A percentile compares a stretch with the other conserved stretches of the same genome.
Evolutionary conservation across 2,888 invertebrate genomes (phyloP).

Genomic region (Macrosoma leucophasiata): DNA sequence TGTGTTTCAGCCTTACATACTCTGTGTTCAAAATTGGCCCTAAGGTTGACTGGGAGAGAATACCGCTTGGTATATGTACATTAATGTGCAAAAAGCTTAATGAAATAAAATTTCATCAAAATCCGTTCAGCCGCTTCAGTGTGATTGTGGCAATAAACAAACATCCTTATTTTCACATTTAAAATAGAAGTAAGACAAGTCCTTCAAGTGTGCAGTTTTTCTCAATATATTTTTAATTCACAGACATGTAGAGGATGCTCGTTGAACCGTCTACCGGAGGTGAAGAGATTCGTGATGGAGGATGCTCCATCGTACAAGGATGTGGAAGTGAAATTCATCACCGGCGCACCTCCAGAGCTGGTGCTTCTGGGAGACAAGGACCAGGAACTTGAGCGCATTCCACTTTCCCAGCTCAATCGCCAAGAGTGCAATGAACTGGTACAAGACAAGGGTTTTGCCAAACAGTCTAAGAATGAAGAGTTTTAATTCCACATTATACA

Average conservation of each 20-base stretch:
- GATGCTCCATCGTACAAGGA: constrained; percentile 79
- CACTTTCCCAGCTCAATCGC: constrained; percentile 73
- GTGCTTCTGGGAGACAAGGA: constrained; percentile 74
- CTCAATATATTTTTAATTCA: too few species aligned
- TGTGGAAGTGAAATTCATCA: constrained; percentile 79
- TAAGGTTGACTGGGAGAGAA: too few species aligned
- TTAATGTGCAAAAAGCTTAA: too few species aligned
- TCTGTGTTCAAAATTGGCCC: too few species aligned
- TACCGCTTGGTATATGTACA: too few species aligned
- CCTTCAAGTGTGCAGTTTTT: too few species aligned
- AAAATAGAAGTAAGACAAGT: too few species aligned
- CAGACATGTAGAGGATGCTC: constrained; percentile 83
- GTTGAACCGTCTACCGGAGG: constrained; percentile 79
- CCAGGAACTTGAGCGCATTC: constrained; percentile 78
- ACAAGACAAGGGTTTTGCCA: constrained; percentile 74
- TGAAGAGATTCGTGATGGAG: constrained; percentile 79
- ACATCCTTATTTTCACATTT: too few species aligned
- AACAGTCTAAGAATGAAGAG: constrained; percentile 58
- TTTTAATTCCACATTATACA: constrained; percentile 39
- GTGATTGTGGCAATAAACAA: too few species aligned
- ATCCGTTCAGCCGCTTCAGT: too few species aligned
- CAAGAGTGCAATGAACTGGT: constrained; percentile 81
- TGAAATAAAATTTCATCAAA: too few species aligned
- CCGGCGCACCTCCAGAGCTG: constrained; percentile 79
- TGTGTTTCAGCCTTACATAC: too few species aligned